Evolutionary conservation across 1,140 invertebrate species (phyloP), one percentile per base, ranked within the genome.

Genomic region (Aphidius gifuensis): DNA sequence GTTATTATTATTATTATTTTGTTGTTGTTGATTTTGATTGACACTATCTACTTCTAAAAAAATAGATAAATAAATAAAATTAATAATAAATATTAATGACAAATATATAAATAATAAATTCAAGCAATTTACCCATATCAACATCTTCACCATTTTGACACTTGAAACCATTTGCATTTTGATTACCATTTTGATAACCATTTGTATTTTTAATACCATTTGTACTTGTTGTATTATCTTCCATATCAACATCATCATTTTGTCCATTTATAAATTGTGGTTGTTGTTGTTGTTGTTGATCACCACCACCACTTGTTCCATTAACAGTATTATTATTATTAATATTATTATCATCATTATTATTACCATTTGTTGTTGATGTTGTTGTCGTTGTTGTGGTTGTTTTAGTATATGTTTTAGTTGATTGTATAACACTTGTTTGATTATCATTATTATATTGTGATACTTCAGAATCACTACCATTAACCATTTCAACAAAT

Each of bases 401-500:
- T 32, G 23, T 32, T 73, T 83, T 84, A 50, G 78, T 81, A 74
- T 84, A 86, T 58, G 82, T 78, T 81, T 90, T 89, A 51, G 88
- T 89, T 60, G 88, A 89, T 75, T 90, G 88, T 72, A 90, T 89
- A 47, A 90, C 87, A 61, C 87, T 89, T 47, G 87, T 88, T 78
- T 89, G 87, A 76, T 84, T 82, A 23, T 83, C 80, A 68, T 77
- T 83, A 61, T 69, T 74, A 65, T 69, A 75, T 61, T 81, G 77
- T 68, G 80, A 79, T 50, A 88, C 83, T 79, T 90, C 88, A 11
- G 89, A 86, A 76, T 93, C 91, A 49, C 89, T 87, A 56, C 91
- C 91, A 76, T 92, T 92, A 57, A 92, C 90, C 91, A 92, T 92
- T 83, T 99, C 97, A 38, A 99, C 92, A 82, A 99, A 99, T 83